Evolutionary conservation across 2,888 invertebrate species (phyloP).

Genomic region (Chymomyza caudatula): DNA sequence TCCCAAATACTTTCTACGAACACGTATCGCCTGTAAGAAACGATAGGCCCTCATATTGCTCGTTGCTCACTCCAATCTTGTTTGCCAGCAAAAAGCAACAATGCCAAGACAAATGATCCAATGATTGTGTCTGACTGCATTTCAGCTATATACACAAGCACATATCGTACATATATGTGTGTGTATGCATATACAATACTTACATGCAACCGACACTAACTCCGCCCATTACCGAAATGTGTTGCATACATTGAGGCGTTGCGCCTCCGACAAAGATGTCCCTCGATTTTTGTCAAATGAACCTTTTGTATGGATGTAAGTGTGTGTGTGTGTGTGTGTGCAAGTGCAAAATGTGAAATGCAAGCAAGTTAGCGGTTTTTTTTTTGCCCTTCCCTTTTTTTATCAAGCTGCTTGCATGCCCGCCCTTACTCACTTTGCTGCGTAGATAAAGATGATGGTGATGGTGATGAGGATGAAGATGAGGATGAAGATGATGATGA

Average conservation of each 20-base stretch:
- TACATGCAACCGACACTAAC: no score
- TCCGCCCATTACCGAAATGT: background rate
- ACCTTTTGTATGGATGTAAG: slow-evolving; percentile 39
- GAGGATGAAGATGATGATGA: slow-evolving; percentile 13
- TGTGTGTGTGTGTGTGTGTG: background rate
- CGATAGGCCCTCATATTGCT: background rate
- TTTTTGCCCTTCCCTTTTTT: background rate
- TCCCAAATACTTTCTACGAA: no score
- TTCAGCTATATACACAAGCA: background rate
- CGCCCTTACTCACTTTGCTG: background rate
- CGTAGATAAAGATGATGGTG: background rate
- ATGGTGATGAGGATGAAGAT: slow-evolving; percentile 25
- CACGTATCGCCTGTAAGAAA: no score
- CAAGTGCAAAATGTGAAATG: background rate
- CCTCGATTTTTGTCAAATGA: slow-evolving; percentile 55
- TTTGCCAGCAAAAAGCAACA: slow-evolving; percentile 38
- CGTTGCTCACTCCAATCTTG: no score
- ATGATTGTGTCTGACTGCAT: slow-evolving; percentile 71
- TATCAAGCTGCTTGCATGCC: background rate
- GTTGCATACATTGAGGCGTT: background rate
- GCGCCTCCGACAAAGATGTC: slow-evolving; percentile 24
- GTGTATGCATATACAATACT: background rate
- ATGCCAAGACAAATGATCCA: slow-evolving; percentile 68
- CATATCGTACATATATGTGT: no score
- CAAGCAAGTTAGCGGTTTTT: slow-evolving; percentile 14